Base-by-base conservation (phyloP, 2,888 invertebrate genomes). In the Desoria tigrina region DNA sequence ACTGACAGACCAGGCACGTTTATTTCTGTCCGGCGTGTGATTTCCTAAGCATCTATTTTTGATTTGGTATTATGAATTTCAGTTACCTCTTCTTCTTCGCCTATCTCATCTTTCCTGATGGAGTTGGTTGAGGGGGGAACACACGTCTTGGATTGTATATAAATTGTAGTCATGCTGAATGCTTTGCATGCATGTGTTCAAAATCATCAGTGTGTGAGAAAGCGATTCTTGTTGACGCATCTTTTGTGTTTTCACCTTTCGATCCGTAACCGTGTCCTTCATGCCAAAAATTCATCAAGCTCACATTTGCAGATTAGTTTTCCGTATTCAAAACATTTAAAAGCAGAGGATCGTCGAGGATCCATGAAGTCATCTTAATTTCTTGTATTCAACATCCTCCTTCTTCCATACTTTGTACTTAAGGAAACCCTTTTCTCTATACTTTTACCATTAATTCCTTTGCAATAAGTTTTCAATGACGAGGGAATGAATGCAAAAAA, bases 151-250 rank as follows among this genome's bases (percentile, higher is more conserved):
- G 39, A 11, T 11, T 11, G 16, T 39, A 16, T 39, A 39, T 39
- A 16, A 39, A 39, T 39, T 39, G 39, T 16, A 39, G 39, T 39
- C 39, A 39, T 39, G 39, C 39, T 39, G 16, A 39, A 39, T 39
- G 39, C 39, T 39, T 39, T 39, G 39, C 39, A 39, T 39, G 39
- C 39, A 39, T 39, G 39, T 39, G 39, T 39, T 39, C 39, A 39
- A 39, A 39, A 39, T 39, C 39, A 39, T 16, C 16, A 39, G 39
- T 39, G 39, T 39, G 39, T 39, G 16, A 16, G 39, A 39, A n/a
- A 39, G 39, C 39, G 39, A 39, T 39, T 39, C 39, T 39, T 39
- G 39, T 39, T 39, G 39, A 39, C 39, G 39, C 39, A 39, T 39
- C 39, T 39, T 39, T 39, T 39, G 39, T 39, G 39, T 39, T 39